Evolutionary conservation across 2,888 invertebrate species (phyloP).

Genomic region (Chymomyza fuscimana): DNA sequence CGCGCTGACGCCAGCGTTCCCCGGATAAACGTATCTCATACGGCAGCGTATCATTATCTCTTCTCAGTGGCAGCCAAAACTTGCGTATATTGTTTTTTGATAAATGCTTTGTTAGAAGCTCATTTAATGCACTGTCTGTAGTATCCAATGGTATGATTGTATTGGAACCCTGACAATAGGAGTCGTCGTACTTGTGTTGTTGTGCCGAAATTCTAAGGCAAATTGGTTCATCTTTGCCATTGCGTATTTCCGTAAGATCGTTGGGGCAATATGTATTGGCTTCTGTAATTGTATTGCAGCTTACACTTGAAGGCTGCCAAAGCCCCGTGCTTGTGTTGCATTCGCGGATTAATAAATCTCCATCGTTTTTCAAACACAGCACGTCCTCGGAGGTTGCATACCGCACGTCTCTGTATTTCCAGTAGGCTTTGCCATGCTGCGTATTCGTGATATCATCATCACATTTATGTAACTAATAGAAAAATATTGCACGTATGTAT

Average conservation of each 20-base stretch:
- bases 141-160: slow-evolving; percentile 31
- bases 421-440: slow-evolving; percentile 31
- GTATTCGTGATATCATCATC: slow-evolving; percentile 35
- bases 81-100: slow-evolving; percentile 39
- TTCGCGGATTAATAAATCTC: slow-evolving; percentile 45
- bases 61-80: slow-evolving; percentile 81
- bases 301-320: slow-evolving; percentile 45
- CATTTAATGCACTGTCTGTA: neutral
- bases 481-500: neutral
- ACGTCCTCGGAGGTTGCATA: slow-evolving; percentile 47
- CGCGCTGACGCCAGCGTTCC: slow-evolving; percentile 67
- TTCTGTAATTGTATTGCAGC: slow-evolving; percentile 32
- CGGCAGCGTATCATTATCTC: slow-evolving; percentile 68
- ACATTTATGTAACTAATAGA: slow-evolving; percentile 34
- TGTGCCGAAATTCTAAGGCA: slow-evolving; percentile 75
- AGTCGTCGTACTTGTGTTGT: slow-evolving; percentile 61
- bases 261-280: slow-evolving; percentile 65
- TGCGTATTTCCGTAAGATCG: slow-evolving; percentile 57
- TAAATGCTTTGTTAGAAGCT: slow-evolving; percentile 26
- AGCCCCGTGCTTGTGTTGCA: slow-evolving; percentile 51
- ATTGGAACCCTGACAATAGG: slow-evolving; percentile 69
- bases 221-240: slow-evolving; percentile 30
- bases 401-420: slow-evolving; percentile 48
- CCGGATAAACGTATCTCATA: slow-evolving; percentile 81
- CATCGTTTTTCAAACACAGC: slow-evolving; percentile 49